Percentiles rank a stretch among this genome's conserved stretches.
Evolutionary conservation across 2,797 vertebrate species (phyloP).

Genomic region (Spinus olivaceus): DNA sequence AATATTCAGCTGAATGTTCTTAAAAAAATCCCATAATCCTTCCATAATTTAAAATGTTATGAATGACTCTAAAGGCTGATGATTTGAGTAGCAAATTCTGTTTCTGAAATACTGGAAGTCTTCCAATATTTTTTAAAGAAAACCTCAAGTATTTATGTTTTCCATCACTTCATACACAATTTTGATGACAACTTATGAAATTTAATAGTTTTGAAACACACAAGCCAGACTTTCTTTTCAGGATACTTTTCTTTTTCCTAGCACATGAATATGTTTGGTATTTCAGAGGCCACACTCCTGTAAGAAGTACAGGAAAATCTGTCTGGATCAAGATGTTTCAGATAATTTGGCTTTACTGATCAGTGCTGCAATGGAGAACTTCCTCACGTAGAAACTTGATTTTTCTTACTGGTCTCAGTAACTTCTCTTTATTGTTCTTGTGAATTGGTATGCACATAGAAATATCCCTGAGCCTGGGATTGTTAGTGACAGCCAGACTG

Average conservation of each 20-base stretch:
- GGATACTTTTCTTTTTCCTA: neutral
- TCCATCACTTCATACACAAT: neutral
- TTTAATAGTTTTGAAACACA: neutral
- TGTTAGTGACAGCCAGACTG: neutral
- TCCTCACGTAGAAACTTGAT: neutral
- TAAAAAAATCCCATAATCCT: slow-evolving; percentile 16
- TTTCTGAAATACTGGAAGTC: neutral
- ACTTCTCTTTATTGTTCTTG: neutral
- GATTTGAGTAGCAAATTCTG: neutral
- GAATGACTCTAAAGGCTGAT: neutral
- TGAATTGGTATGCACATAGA: neutral
- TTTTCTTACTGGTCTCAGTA: neutral
- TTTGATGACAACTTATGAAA: neutral
- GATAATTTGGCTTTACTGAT: neutral
- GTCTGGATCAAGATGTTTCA: neutral
- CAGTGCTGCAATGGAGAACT: neutral
- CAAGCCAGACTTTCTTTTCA: neutral
- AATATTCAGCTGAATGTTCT: neutral
- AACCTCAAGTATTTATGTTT: neutral
- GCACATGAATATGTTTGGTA: neutral
- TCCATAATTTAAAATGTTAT: neutral
- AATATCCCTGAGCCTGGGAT: neutral
- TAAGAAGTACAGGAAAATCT: neutral
- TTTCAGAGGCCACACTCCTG: neutral
- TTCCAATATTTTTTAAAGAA: neutral